These are phyloP conservation scores for Carcina quercana DNA, from an alignment of 2,888 invertebrate species.

Conservation along the genomic window DNA sequence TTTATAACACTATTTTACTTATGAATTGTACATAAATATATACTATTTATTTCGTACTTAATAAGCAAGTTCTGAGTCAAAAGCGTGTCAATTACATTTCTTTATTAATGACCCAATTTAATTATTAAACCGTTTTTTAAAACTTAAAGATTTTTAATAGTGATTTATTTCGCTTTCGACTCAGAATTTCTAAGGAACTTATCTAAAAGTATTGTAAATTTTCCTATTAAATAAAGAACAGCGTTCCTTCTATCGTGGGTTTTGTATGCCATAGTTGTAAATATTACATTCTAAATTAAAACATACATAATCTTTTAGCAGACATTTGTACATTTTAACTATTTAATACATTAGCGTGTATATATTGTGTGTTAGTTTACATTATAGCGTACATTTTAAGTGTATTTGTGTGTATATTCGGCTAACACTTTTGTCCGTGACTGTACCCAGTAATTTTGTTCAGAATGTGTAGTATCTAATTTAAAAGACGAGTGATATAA, in stretches of 20 bases:
- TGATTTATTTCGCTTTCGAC: too few species aligned
- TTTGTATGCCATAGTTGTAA: constrained; percentile 35
- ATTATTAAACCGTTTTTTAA: too few species aligned
- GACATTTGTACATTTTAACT: background rate
- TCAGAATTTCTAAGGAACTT: constrained; percentile 19
- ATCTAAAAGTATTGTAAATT: constrained; percentile 28
- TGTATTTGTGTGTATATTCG: constrained; percentile 50
- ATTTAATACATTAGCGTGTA: constrained; percentile 6
- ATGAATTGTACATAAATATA: too few species aligned
- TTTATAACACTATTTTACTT: too few species aligned
- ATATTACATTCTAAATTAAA: constrained; percentile 9
- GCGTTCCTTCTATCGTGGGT: constrained; percentile 37
- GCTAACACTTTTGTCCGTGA: constrained; percentile 33
- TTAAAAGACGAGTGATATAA: constrained; percentile 64
- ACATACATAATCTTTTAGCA: constrained; percentile 3
- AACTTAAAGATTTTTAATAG: too few species aligned
- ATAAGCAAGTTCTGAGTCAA: too few species aligned
- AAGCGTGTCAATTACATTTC: too few species aligned
- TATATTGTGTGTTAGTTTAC: constrained; percentile 12
- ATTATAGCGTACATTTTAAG: constrained; percentile 22
- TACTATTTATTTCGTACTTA: constrained; percentile 50
- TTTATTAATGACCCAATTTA: too few species aligned
- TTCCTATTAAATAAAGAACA: constrained; percentile 21
- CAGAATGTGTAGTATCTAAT: constrained; percentile 44
- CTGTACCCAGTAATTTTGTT: constrained; percentile 33